Evolutionary conservation across 2,113 vertebrate genomes (phyloP).

Genomic region (Tragulus kanchil): DNA sequence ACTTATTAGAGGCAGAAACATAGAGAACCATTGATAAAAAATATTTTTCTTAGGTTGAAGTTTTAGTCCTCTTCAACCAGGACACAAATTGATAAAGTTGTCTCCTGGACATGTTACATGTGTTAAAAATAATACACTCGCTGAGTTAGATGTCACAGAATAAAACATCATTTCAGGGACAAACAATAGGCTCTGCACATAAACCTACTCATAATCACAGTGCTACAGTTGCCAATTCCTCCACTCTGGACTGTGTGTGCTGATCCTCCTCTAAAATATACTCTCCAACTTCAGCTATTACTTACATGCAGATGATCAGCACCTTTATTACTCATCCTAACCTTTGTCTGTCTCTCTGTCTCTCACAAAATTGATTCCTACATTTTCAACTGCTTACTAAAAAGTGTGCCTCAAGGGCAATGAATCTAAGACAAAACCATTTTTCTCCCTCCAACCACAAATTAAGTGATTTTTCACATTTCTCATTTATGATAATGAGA

Average conservation of each 20-base stretch:
- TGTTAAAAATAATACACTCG: neutral
- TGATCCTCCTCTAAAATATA: neutral
- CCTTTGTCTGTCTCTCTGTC: neutral
- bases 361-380: neutral
- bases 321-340: neutral
- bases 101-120: neutral
- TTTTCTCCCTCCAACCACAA: neutral
- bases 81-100: slow-evolving; percentile 14
- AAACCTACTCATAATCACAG: neutral
- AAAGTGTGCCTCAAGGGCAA: neutral
- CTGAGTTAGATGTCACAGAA: neutral
- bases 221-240: neutral
- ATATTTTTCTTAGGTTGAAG: slow-evolving; percentile 6
- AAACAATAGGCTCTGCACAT: neutral
- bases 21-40: slow-evolving; percentile 27
- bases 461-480: neutral
- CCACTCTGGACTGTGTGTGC: neutral
- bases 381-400: slow-evolving; percentile 1
- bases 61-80: slow-evolving; percentile 4
- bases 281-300: neutral
- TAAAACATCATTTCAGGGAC: neutral
- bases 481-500: neutral
- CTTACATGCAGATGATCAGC: neutral
- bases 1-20: neutral
- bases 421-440: neutral